phyloP scores from a whole-genome alignment of 2,888 invertebrate genomes.

The Neocrepidodera transversa region DNA sequence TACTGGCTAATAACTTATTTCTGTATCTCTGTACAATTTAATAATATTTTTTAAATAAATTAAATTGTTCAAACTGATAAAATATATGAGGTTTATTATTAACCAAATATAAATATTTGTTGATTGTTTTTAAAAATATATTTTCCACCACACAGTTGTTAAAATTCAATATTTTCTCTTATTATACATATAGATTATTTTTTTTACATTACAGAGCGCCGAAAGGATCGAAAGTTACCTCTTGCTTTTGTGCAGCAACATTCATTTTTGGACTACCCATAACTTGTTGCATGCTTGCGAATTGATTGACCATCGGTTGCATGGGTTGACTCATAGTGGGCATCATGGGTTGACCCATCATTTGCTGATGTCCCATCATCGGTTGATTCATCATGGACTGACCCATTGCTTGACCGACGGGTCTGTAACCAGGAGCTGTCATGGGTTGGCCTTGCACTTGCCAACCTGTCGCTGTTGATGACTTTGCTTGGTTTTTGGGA shows the following conservation, averaged over 20 bases:
- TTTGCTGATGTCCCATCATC: slow-evolving; percentile 45
- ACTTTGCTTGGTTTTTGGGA: slow-evolving; percentile 72
- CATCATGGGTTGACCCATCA: slow-evolving; percentile 46
- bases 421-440: slow-evolving; percentile 84
- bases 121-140: slow-evolving; percentile 15
- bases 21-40: too few species aligned
- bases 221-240: slow-evolving; percentile 59
- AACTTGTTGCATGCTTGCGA: slow-evolving; percentile 35
- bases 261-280: slow-evolving; percentile 53
- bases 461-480: slow-evolving; percentile 64
- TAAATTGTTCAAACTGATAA: too few species aligned
- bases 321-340: slow-evolving; percentile 23
- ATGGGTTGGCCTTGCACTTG: slow-evolving; percentile 78
- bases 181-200: slow-evolving; percentile 10
- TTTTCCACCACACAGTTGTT: slow-evolving; percentile 5
- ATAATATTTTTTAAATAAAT: too few species aligned
- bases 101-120: slow-evolving; percentile 14
- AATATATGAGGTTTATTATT: too few species aligned
- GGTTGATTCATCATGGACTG: slow-evolving; percentile 48
- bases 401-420: slow-evolving; percentile 28
- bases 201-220: slow-evolving; percentile 57
- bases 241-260: slow-evolving; percentile 45
- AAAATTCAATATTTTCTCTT: slow-evolving; percentile 15
- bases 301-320: slow-evolving; percentile 48
- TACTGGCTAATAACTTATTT: too few species aligned